A percentile compares a stretch with the other conserved stretches of the same genome.
Conservation (phyloP, 1,140 invertebrate species). For the Artemia franciscana region DNA sequence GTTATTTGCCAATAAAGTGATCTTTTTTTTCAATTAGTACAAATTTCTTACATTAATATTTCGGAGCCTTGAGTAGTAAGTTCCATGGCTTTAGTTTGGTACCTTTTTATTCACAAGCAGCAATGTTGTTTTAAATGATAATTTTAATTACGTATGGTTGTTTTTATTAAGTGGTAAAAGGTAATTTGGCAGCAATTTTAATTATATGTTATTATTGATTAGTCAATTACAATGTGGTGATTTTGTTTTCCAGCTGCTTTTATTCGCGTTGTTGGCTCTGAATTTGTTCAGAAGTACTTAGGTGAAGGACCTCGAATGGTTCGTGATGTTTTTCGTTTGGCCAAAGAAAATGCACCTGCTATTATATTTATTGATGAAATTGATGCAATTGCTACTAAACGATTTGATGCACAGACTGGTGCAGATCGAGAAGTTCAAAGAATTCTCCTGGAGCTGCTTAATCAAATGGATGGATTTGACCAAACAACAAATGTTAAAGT, state of each 20-base stretch:
- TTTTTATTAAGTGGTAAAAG: neutral
- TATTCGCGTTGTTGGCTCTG: constrained; percentile 93
- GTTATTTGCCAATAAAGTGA: too few species aligned
- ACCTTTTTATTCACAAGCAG: neutral
- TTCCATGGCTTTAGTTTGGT: too few species aligned
- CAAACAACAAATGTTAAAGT: constrained; percentile 99
- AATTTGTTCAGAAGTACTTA: constrained; percentile 98
- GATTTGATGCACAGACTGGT: constrained; percentile 96
- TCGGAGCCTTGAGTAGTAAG: too few species aligned
- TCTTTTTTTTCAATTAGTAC: too few species aligned
- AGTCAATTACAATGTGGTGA: neutral
- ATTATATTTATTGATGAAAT: constrained; percentile 99
- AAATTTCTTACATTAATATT: too few species aligned
- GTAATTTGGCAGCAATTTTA: too few species aligned
- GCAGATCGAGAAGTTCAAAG: constrained; percentile 97
- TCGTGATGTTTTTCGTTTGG: constrained; percentile 89
- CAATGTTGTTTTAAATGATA: neutral
- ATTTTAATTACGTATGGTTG: neutral
- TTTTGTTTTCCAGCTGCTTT: constrained; percentile 55
- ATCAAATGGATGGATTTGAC: constrained; percentile 99
- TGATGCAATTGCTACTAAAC: constrained; percentile 92
- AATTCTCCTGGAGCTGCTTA: constrained; percentile 86
- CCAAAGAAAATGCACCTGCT: constrained; percentile 97
- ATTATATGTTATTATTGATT: neutral
- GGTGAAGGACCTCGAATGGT: constrained; percentile 99